Base-by-base conservation (phyloP, 2,113 vertebrate species). In the Coracopsis vasa region DNA sequence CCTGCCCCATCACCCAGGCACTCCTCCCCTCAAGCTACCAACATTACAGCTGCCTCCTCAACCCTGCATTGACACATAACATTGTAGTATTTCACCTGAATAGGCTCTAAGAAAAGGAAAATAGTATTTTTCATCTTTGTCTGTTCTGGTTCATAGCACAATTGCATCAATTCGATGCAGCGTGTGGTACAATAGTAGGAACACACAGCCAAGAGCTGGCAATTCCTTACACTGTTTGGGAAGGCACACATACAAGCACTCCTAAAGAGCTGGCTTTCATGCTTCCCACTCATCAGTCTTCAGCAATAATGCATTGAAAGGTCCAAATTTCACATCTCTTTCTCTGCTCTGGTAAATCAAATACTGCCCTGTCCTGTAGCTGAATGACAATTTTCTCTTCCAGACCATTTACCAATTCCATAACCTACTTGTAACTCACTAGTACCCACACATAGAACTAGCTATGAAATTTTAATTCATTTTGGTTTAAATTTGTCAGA, bases 1-100 rank as follows among this genome's bases (percentile, higher is more conserved):
- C 3, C 33, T 45, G 61, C 60, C 66, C 65, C 75, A 35, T 19
- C 58, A 64, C 29, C 65, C 48, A 19, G 42, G 25, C 39, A 39
- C 70, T n/a, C 12, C 41, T 79, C 31, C 50, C 56, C 71, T 50
- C 21, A 3, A 80, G 77, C 75, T 39, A 56, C 65, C 41, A 53
- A 39, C 2, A 3, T 45, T 37, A 41, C 53, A 37, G 64, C 45
- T 33, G 28, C 44, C 42, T 18, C 39, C 25, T 89, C 85, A 94
- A 8, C 60, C 66, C 61, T 31, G 5, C 1, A 0, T 3, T 53
- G n/a, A 70, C 80, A 82, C 1, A 2, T 7, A 73, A 29, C 42
- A 65, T 3, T 13, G 18, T 69, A 66, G 9, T 24, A 60, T n/a
- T 15, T n/a, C 65, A 44, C 2, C 28, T 69, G 74, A 86, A 92